A percentile compares a stretch with the other conserved stretches of the same genome.
These are phyloP conservation scores for Mus caroli DNA, from an alignment of 2,797 vertebrate genomes.

Conservation along the genomic window DNA sequence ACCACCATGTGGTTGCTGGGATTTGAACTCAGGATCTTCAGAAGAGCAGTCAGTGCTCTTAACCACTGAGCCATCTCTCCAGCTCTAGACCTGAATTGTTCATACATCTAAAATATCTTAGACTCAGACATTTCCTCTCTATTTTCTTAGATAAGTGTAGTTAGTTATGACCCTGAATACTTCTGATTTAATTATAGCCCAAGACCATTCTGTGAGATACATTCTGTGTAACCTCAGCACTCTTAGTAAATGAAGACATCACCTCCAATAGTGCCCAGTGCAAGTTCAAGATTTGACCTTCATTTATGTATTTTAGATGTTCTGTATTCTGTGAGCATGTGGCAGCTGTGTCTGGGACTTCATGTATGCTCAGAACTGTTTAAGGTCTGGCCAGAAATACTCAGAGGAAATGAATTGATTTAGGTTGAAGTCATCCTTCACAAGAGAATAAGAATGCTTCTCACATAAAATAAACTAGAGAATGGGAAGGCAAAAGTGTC, in stretches of 20 bases:
- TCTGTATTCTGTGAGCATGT: not conserved
- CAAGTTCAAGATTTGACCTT: not conserved
- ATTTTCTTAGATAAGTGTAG: not conserved
- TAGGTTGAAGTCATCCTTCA: not conserved
- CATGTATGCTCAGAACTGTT: not conserved
- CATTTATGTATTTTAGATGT: constrained; percentile 12
- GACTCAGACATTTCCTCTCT: not conserved
- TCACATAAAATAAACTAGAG: not conserved
- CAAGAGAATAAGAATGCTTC: constrained; percentile 40
- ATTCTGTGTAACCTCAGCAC: not conserved
- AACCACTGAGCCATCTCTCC: too few species aligned
- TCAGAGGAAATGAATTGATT: not conserved
- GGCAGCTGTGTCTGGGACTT: not conserved
- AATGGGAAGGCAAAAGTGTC: not conserved
- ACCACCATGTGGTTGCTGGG: too few species aligned
- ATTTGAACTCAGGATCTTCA: too few species aligned
- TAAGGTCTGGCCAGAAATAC: not conserved
- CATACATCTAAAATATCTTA: not conserved
- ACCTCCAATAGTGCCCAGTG: constrained; percentile 8
- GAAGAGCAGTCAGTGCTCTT: too few species aligned
- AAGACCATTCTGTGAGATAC: not conserved
- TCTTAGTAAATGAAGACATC: not conserved
- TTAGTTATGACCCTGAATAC: not conserved
- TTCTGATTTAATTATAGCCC: not conserved
- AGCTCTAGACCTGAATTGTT: not conserved